These are phyloP conservation scores for Epistrophe eligans DNA, from an alignment of 2,888 invertebrate genomes.

Conservation along the genomic window DNA sequence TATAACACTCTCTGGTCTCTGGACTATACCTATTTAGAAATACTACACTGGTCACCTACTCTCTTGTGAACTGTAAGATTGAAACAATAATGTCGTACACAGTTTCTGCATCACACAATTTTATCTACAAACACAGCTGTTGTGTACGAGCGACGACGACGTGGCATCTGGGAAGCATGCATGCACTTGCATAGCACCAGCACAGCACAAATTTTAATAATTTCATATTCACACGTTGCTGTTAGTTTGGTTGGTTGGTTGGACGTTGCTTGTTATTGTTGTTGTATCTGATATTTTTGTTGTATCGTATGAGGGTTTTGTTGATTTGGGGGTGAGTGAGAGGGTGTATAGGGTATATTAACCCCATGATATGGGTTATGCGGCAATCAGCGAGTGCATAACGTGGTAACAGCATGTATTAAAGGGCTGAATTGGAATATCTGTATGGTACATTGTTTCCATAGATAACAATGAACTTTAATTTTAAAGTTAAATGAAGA, in stretches of 20 bases:
- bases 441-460: conserved; percentile 33
- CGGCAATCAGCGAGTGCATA: conserved; percentile 59
- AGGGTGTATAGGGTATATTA: background rate
- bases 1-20: no score
- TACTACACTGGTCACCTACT: background rate
- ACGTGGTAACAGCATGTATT: conserved; percentile 52
- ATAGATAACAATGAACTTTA: conserved; percentile 60
- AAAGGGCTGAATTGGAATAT: conserved; percentile 39
- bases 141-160: conserved; percentile 24
- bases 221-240: conserved; percentile 63
- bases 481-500: conserved; percentile 60
- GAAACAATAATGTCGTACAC: conserved; percentile 37
- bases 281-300: conserved; percentile 12
- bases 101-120: conserved; percentile 55
- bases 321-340: no score
- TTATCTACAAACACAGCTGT: conserved; percentile 46
- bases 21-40: background rate
- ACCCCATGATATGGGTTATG: conserved; percentile 41
- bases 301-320: background rate
- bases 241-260: conserved; percentile 1
- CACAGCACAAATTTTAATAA: conserved; percentile 52
- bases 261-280: conserved; percentile 31
- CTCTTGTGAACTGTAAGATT: background rate
- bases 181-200: conserved; percentile 42
- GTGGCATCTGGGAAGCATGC: conserved; percentile 58